A percentile compares a stretch with the other conserved stretches of the same genome.
Conservation (phyloP, 2,797 vertebrate species). For the Muscicapa striata region DNA sequence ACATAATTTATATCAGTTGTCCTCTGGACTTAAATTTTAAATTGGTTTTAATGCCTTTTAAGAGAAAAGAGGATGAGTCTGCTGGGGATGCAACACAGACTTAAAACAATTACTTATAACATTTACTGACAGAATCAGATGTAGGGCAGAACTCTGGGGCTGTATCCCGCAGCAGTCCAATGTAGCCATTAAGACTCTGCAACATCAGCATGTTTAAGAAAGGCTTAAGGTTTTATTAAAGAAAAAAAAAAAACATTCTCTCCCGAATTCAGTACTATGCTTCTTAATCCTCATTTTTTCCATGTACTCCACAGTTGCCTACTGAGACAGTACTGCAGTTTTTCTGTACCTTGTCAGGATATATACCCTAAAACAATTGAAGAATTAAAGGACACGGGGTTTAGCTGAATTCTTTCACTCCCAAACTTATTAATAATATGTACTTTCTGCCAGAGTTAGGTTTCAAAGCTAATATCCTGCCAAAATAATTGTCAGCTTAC, state of each 20-base stretch:
- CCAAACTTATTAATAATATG: background rate
- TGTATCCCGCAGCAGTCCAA: background rate
- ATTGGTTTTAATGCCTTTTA: background rate
- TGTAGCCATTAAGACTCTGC: background rate
- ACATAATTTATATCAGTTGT: background rate
- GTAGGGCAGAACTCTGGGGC: background rate
- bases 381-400: background rate
- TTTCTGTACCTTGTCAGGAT: background rate
- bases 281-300: background rate
- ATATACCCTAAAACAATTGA: background rate
- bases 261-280: background rate
- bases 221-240: background rate
- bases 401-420: background rate
- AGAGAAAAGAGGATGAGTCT: background rate
- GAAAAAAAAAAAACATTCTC: background rate
- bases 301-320: background rate
- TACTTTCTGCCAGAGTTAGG: background rate
- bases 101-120: background rate
- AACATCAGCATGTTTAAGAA: background rate
- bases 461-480: background rate
- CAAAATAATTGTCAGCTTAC: background rate
- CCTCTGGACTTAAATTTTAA: background rate
- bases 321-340: background rate
- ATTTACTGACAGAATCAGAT: background rate
- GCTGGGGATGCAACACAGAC: rapidly evolving